Evolutionary conservation across 92 coral and sea anemone species (phyloP).

Genomic region (Porites rus): DNA sequence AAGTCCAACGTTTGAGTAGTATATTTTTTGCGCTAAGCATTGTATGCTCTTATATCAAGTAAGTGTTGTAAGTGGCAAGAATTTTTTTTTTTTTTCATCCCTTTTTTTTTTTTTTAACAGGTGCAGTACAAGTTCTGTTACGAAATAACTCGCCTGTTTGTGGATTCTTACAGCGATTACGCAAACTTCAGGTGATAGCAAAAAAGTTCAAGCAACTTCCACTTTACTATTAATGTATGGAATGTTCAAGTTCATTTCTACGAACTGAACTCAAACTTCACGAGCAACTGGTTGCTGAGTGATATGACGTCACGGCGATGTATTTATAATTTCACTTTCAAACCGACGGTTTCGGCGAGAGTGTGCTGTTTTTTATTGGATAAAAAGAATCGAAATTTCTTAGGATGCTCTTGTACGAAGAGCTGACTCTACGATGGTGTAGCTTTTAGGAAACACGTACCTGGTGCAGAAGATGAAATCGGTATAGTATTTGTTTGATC

Average conservation of each 20-base stretch:
- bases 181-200: conserved; percentile 67
- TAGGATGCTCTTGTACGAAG: not conserved
- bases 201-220: not conserved
- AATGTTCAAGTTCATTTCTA: not conserved
- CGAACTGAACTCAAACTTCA: not conserved
- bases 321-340: no score
- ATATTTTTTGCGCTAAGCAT: no score
- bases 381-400: not conserved
- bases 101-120: conserved; percentile 45
- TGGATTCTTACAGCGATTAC: conserved; percentile 87
- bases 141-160: conserved; percentile 84
- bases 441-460: no score
- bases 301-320: not conserved
- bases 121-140: conserved; percentile 92
- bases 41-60: not conserved
- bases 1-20: no score
- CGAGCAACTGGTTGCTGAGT: not conserved
- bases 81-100: no score
- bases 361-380: not conserved
- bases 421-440: not conserved
- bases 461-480: no score
- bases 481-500: no score
- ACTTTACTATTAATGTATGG: not conserved
- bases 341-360: not conserved
- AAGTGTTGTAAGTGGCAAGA: not conserved